Evolutionary conservation across 2,888 invertebrate species (phyloP), one percentile per base, ranked within the genome.

Genomic region (Oconnorella tubifera): DNA sequence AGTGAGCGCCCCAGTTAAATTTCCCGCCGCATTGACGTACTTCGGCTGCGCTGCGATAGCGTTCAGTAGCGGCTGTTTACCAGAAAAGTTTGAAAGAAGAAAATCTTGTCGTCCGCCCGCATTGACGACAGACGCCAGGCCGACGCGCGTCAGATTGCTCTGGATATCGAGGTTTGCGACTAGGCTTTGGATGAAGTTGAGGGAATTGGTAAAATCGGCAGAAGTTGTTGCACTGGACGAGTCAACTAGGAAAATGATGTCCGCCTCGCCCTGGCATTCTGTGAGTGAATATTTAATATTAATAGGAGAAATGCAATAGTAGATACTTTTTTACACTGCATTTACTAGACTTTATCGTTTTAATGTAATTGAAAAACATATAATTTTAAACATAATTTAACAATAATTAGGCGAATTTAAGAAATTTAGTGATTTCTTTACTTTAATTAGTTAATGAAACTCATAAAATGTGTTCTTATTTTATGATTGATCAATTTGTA

Each of bases 1-100:
- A 14, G 6, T 27, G 23, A 78, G 69, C 3, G 77, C 78, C 4
- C 72, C 75, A 0, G 78, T 76, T 72, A 77, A 75, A 64, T 78
- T 77, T 25, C 50, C 60, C 48, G 60, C 2, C 48, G 23, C 29
- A 28, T 19, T 50, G 27, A n/a, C 49, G 50, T 60, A 50, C 28
- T 23, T 1, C 1, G 33, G 49, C 31, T 50, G 50, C 10, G 27
- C 19, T 2, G 1, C 19, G 25, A 67, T 59, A 50, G 62, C 59
- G 57, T 58, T 60, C 33, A 63, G n/a, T n/a, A 68, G 62, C 10
- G 27, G 50, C 28, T 23, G 14, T 32, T 53, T 33, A 33, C 64
- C 66, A 28, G 50, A 59, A 61, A 48, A 68, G 31, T 68, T 62
- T 1, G 14, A 33, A 40, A 68, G 53, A 4, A 23, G 10, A 6